phyloP scores from a whole-genome alignment of 2,888 invertebrate species.

The Amphimallon solstitiale region DNA sequence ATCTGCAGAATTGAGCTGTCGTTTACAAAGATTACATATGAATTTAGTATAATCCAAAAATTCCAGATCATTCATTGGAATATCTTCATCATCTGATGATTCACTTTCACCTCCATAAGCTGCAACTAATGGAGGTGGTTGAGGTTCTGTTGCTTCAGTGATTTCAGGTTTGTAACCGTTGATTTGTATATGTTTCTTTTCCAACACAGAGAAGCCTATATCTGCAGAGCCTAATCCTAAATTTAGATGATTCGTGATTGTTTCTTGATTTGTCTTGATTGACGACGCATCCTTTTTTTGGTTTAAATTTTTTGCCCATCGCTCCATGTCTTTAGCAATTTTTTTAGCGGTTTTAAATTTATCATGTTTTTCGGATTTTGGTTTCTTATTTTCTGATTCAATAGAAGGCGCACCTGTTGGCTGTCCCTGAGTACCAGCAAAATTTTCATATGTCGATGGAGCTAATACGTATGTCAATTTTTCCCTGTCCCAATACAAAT shows the following conservation, averaged over 20 bases:
- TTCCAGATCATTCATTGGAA: conserved; percentile 74
- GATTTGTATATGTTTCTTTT: conserved; percentile 71
- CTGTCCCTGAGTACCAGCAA: conserved; percentile 49
- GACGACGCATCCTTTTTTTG: conserved; percentile 86
- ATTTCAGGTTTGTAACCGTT: conserved; percentile 56
- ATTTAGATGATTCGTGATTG: conserved; percentile 44
- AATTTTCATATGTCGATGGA: conserved; percentile 55
- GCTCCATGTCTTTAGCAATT: conserved; percentile 94
- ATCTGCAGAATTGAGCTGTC: conserved; percentile 92
- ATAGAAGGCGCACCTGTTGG: conserved; percentile 42
- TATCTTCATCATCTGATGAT: conserved; percentile 66
- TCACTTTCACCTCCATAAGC: conserved; percentile 82
- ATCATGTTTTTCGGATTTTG: conserved; percentile 82
- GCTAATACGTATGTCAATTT: conserved; percentile 72
- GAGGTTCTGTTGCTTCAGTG: conserved; percentile 58
- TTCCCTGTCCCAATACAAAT: conserved; percentile 93
- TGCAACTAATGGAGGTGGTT: conserved; percentile 71
- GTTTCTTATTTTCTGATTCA: conserved; percentile 67
- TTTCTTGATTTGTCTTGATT: conserved; percentile 42
- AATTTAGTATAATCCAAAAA: conserved; percentile 89
- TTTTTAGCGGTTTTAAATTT: conserved; percentile 98
- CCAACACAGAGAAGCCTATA: conserved; percentile 91
- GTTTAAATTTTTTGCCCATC: conserved; percentile 97
- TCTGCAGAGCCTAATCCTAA: conserved; percentile 82
- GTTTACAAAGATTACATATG: conserved; percentile 93